Percentiles rank a stretch among this genome's conserved stretches.
Evolutionary conservation across 2,797 vertebrate species (phyloP).

Genomic region (Sebastiscus albofasciatus): DNA sequence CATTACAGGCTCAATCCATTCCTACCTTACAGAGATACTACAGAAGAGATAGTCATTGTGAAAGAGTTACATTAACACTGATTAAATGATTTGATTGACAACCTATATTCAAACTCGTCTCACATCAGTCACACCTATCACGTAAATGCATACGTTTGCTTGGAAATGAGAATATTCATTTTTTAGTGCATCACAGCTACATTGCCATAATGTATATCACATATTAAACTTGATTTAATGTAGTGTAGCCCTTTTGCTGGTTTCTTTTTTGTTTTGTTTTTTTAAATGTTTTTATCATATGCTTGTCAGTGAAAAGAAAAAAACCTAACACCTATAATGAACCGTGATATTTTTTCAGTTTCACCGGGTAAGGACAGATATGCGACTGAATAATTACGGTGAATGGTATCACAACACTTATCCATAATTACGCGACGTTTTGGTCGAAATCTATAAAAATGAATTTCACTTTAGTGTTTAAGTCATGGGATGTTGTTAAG

Average conservation of each 20-base stretch:
- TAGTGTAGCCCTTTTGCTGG: background rate
- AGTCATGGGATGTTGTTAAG: background rate
- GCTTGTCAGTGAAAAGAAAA: conserved; percentile 3
- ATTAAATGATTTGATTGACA: conserved; percentile 42
- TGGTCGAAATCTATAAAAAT: background rate
- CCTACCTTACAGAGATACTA: conserved; percentile 46
- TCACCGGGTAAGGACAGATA: background rate
- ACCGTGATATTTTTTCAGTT: background rate
- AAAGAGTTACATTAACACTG: conserved; percentile 62
- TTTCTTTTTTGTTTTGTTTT: background rate
- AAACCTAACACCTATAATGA: background rate
- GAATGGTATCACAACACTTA: background rate
- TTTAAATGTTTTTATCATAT: background rate
- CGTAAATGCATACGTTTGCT: conserved; percentile 10
- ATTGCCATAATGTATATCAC: background rate
- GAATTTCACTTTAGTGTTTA: background rate
- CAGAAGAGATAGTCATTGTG: conserved; percentile 37
- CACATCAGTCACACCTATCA: conserved; percentile 62
- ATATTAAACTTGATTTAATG: background rate
- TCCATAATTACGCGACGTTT: background rate
- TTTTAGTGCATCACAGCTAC: background rate
- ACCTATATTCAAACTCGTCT: conserved; percentile 68
- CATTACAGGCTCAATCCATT: conserved; percentile 17
- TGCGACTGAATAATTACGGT: background rate
- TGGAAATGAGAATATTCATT: background rate